Conservation (phyloP, 2,888 invertebrate genomes). For the Amitus sp. region DNA sequence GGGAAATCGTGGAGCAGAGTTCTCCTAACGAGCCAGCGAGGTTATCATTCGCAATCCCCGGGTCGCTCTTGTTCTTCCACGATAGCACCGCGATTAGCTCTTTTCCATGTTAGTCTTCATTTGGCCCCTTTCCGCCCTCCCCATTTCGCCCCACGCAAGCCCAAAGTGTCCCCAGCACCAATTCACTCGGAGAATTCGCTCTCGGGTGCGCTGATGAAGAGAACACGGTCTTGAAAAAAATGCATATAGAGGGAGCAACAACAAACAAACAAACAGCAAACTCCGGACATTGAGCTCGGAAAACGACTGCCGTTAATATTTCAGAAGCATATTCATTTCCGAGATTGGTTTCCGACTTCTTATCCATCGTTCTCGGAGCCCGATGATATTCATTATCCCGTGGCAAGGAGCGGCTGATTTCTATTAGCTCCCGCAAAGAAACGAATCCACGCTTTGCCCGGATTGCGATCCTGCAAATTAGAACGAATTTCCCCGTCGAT, state of each 20-base stretch:
- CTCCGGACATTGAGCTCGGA: conserved; percentile 46
- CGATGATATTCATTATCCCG: conserved; percentile 15
- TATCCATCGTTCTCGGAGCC: conserved; percentile 25
- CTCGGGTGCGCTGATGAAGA: conserved; percentile 20
- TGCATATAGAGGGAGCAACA: conserved; percentile 58
- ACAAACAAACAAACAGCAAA: conserved; percentile 59
- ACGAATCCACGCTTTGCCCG: conserved; percentile 5
- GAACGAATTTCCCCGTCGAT: neutral
- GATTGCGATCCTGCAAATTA: conserved; percentile 6
- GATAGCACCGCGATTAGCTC: conserved; percentile 39
- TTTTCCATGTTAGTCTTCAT: conserved; percentile 36
- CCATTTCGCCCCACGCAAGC: conserved; percentile 31
- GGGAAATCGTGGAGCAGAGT: too few species aligned
- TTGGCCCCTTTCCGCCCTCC: conserved; percentile 30
- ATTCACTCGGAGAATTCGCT: conserved; percentile 23
- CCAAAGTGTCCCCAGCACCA: conserved; percentile 29
- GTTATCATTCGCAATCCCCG: conserved; percentile 32
- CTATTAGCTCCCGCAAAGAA: conserved; percentile 20
- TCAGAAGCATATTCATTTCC: conserved; percentile 52
- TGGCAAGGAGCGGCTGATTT: conserved; percentile 24
- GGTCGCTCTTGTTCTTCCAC: conserved; percentile 27
- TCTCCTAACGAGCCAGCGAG: conserved; percentile 35
- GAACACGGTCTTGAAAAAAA: conserved; percentile 5
- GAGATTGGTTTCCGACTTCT: conserved; percentile 44
- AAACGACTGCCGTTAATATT: conserved; percentile 54